Base-by-base conservation (phyloP, 2,888 invertebrate species). In the Drosophila infuscata region DNA sequence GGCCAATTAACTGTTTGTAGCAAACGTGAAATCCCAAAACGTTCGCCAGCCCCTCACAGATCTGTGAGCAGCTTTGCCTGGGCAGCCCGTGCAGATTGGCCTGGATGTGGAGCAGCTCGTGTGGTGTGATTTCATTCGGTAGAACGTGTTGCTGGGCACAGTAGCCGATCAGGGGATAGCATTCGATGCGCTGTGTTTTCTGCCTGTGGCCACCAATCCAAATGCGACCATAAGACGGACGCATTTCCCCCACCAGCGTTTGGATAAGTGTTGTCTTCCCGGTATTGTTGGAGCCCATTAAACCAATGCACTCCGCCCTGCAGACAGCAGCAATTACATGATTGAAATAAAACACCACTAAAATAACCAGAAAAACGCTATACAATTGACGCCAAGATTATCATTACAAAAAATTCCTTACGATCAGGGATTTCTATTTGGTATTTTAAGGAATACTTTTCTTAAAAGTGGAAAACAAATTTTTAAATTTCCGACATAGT, bases 271-370 rank as follows among this genome's bases (percentile, higher is more conserved):
- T 79, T 8, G 81, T 59, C 54, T 84, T 89, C 3, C 89, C 89
- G 8, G 76, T 52, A 20, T 71, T 65, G 20, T 80, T 90, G 0
- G 61, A 20, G 2, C 90, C 91, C 20, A 75, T 38, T 0, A 89
- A 8, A 11, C 76, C 76, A 25, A 88, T 5, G 63, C 87, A 84
- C 30, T 89, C 91, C 6, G 62, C 36, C 15, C 90, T 90, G 48
- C 3, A 15, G 20, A 33, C 5, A 43, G 11, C 43, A 15, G 20
- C 15, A 46, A 46, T 15, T 20, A 20, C 12, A n/a, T 11, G 3
- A 20, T 41, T 41, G 4, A 0, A 30, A 6, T 3, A n/a, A 5
- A 5, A 8, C 3, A 62, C n/a, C n/a, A 12, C 9, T 29, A 3
- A 1, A 46, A 15, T 1, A 5, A 35, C 15, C 12, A 12, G 1